Evolutionary conservation across 2,113 vertebrate genomes (phyloP).

Genomic region (Megaceryle torquata): DNA sequence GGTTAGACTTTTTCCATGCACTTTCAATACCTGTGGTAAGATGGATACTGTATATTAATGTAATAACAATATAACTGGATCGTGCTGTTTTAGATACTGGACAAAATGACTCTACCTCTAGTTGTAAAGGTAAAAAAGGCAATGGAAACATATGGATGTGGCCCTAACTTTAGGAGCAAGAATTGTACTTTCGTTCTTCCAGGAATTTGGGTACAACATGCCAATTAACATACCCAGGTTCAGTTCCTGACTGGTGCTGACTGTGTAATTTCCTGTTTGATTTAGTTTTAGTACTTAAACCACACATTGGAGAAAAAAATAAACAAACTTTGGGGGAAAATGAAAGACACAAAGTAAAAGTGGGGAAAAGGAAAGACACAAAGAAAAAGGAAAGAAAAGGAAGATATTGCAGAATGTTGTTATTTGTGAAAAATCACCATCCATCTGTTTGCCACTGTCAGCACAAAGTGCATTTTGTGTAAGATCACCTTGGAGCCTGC

Average conservation of each 20-base stretch:
- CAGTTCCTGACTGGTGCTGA: slow-evolving; percentile 63
- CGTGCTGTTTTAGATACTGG: slow-evolving; percentile 68
- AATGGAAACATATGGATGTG: slow-evolving; percentile 57
- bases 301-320: not conserved
- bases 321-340: not conserved
- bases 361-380: not conserved
- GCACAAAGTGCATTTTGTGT: slow-evolving; percentile 43
- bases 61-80: slow-evolving; percentile 68
- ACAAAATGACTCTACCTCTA: slow-evolving; percentile 79
- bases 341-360: not conserved
- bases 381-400: not conserved
- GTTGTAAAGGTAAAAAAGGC: slow-evolving; percentile 54
- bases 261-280: slow-evolving; percentile 28
- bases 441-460: slow-evolving; percentile 57
- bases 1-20: slow-evolving; percentile 58
- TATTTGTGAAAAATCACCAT: slow-evolving; percentile 22
- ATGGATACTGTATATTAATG: slow-evolving; percentile 62
- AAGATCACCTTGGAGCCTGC: slow-evolving; percentile 10
- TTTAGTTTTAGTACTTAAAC: slow-evolving; percentile 27
- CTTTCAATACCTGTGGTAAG: slow-evolving; percentile 60
- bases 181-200: slow-evolving; percentile 48
- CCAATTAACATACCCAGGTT: slow-evolving; percentile 43
- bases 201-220: slow-evolving; percentile 53
- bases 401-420: not conserved
- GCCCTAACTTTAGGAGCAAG: slow-evolving; percentile 34